A percentile compares a stretch with the other conserved stretches of the same genome.
Evolutionary conservation across 2,888 invertebrate genomes (phyloP).

Genomic region (Parthenolecanium corni): DNA sequence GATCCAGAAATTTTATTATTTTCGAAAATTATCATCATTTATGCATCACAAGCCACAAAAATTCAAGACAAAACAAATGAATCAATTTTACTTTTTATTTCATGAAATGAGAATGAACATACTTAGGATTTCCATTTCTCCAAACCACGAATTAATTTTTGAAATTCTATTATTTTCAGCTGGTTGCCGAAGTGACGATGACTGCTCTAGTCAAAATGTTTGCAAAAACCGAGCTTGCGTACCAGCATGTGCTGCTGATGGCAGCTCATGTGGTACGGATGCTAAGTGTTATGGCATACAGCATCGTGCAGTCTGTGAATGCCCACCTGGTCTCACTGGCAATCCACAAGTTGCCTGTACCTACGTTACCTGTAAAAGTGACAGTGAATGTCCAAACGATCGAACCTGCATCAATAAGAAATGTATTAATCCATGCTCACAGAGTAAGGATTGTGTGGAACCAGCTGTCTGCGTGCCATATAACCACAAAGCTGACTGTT

Average conservation of each 20-base stretch:
- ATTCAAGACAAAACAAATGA: no score
- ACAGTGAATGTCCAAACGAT: conserved; percentile 62
- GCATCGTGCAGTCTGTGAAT: conserved; percentile 66
- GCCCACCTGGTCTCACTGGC: conserved; percentile 60
- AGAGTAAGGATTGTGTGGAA: conserved; percentile 64
- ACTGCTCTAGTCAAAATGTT: conserved; percentile 59
- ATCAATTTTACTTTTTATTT: no score
- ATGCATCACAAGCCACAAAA: no score
- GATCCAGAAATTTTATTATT: no score
- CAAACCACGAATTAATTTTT: neutral
- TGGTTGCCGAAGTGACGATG: conserved; percentile 58
- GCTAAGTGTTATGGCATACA: conserved; percentile 65
- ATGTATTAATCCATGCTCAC: conserved; percentile 69
- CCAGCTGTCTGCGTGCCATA: conserved; percentile 66
- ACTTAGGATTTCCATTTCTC: no score
- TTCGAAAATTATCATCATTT: no score
- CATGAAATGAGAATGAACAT: no score
- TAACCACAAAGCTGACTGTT: conserved; percentile 64
- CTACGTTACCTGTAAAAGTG: conserved; percentile 68
- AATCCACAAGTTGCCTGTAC: conserved; percentile 66
- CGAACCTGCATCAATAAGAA: conserved; percentile 67
- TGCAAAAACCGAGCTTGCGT: conserved; percentile 62
- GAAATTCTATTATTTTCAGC: conserved; percentile 11
- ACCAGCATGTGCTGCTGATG: conserved; percentile 54
- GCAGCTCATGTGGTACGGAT: conserved; percentile 59